Percentiles rank a stretch among this genome's conserved stretches.
Evolutionary conservation across 1,140 invertebrate species (phyloP).

Genomic region (Lutraria rhynchaena): DNA sequence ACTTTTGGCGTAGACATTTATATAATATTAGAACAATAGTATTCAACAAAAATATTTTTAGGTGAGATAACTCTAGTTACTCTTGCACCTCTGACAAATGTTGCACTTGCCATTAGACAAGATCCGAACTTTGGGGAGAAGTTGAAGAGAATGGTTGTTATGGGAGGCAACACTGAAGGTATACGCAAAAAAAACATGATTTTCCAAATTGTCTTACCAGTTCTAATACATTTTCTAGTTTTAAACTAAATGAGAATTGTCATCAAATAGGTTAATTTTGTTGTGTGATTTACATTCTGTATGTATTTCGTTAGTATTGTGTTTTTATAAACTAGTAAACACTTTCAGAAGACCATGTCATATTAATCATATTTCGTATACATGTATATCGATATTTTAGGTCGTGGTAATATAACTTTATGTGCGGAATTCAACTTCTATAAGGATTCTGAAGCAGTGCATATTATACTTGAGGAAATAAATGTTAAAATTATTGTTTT

Average conservation of each 20-base stretch:
- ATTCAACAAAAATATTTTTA: too few relatives aligned
- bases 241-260: too few relatives aligned
- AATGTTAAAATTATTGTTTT: constrained; percentile 68
- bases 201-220: too few relatives aligned
- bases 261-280: too few relatives aligned
- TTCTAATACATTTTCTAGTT: too few relatives aligned
- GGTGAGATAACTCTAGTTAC: constrained; percentile 84
- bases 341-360: too few relatives aligned
- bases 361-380: too few relatives aligned
- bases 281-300: too few relatives aligned
- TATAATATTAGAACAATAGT: constrained; percentile 15
- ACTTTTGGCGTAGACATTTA: background rate
- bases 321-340: too few relatives aligned
- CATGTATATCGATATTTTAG: too few relatives aligned
- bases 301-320: too few relatives aligned
- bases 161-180: constrained; percentile 88
- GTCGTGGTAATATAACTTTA: constrained; percentile 86
- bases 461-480: constrained; percentile 93
- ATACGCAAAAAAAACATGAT: too few relatives aligned
- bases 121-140: constrained; percentile 86
- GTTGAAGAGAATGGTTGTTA: constrained; percentile 87
- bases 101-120: constrained; percentile 88
- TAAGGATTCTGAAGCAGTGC: constrained; percentile 89
- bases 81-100: constrained; percentile 89
- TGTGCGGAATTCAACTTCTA: constrained; percentile 92